These are phyloP conservation scores for Hedychridium roseum DNA, from an alignment of 2,888 invertebrate species.

Conservation along the genomic window DNA sequence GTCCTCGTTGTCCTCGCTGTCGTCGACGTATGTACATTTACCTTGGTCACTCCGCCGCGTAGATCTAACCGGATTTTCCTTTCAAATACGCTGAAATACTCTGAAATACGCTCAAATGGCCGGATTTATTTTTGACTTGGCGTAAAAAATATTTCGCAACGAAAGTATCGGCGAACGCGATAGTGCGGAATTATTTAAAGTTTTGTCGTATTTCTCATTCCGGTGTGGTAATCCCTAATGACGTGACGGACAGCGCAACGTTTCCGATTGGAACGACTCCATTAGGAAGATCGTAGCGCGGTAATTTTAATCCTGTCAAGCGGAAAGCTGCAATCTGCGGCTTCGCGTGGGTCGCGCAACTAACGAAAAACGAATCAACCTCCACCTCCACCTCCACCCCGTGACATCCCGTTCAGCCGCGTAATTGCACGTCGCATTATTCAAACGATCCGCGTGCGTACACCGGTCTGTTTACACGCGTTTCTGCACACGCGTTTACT, in stretches of 20 bases:
- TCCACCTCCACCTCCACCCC: no score
- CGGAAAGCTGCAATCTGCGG: not conserved
- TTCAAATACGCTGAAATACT: no score
- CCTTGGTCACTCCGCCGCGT: no score
- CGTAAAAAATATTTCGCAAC: not conserved
- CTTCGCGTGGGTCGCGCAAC: not conserved
- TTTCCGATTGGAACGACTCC: not conserved
- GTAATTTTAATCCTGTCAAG: not conserved
- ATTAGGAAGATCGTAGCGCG: not conserved
- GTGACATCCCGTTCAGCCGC: conserved; percentile 28
- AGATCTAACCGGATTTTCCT: no score
- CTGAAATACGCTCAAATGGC: no score
- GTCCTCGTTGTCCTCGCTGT: no score
- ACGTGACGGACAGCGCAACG: not conserved
- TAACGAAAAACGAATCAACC: conserved; percentile 33
- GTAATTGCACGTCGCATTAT: conserved; percentile 47
- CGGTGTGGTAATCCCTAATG: not conserved
- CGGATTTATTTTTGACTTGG: no score
- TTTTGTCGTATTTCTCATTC: not conserved
- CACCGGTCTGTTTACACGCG: conserved; percentile 36
- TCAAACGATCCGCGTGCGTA: conserved; percentile 42
- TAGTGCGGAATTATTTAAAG: not conserved
- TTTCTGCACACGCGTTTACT: conserved; percentile 32
- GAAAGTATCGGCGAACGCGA: not conserved
- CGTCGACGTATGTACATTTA: no score